Percentiles rank a stretch among this genome's conserved stretches.
These are phyloP conservation scores for Calidris pygmaea DNA, from an alignment of 2,113 vertebrate genomes.

Conservation along the genomic window DNA sequence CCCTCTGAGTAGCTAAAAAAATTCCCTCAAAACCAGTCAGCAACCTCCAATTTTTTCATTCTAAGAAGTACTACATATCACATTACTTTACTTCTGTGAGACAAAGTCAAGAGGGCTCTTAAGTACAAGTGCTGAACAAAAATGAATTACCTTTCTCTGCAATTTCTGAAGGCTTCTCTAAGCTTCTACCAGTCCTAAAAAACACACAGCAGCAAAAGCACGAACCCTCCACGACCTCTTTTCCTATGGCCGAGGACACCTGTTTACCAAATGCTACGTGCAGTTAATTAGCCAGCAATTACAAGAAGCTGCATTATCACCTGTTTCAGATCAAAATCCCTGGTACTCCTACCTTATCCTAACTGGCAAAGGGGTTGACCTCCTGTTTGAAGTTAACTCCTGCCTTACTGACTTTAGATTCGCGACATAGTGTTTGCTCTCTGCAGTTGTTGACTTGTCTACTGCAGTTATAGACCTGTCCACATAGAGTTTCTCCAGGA, in stretches of 20 bases:
- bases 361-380: not conserved
- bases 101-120: not conserved
- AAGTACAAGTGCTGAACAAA: not conserved
- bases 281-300: constrained; percentile 61
- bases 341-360: not conserved
- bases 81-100: not conserved
- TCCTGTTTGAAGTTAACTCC: not conserved
- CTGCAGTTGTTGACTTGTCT: not conserved
- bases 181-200: not conserved
- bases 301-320: constrained; percentile 40
- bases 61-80: not conserved
- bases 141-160: not conserved
- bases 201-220: not conserved
- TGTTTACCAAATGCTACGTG: not conserved
- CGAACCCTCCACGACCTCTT: not conserved
- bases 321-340: constrained; percentile 45
- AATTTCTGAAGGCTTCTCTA: not conserved
- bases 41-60: not conserved
- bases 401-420: not conserved
- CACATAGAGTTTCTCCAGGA: not conserved
- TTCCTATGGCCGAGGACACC: not conserved
- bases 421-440: rapidly evolving
- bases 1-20: not conserved
- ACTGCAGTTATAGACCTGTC: not conserved
- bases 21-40: not conserved